These are phyloP conservation scores for Buteo buteo DNA, from an alignment of 2,113 vertebrate genomes.

Conservation along the genomic window DNA sequence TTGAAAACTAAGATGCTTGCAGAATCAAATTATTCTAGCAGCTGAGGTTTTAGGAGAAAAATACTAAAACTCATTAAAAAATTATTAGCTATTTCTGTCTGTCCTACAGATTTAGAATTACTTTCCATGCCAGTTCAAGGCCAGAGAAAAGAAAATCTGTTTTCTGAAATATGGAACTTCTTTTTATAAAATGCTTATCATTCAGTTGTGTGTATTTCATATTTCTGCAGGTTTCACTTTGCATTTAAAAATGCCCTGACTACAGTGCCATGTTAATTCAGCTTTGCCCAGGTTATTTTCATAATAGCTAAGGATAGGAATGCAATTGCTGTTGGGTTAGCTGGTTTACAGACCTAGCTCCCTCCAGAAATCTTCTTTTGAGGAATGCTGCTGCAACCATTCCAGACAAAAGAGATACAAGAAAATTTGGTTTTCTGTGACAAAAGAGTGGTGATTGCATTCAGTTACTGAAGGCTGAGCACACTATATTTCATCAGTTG, in stretches of 20 bases:
- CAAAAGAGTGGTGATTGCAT: background rate
- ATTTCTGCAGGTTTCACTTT: background rate
- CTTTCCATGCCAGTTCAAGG: background rate
- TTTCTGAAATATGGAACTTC: background rate
- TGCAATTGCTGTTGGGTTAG: background rate
- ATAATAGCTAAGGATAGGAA: background rate
- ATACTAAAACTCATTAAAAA: background rate
- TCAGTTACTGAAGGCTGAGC: background rate
- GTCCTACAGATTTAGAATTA: background rate
- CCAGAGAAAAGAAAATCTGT: background rate
- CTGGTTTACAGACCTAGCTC: background rate
- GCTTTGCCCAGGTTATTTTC: background rate
- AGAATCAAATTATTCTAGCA: background rate
- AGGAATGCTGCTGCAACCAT: background rate
- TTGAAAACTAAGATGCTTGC: background rate
- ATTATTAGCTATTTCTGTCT: background rate
- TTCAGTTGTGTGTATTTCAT: background rate
- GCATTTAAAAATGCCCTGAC: background rate
- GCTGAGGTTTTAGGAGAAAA: background rate
- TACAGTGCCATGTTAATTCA: background rate
- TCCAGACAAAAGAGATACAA: background rate
- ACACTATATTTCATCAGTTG: conserved; percentile 19
- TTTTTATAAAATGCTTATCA: background rate
- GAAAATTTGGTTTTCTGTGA: background rate
- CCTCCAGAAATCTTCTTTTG: background rate